These are phyloP conservation scores for Hesperia comma DNA, from an alignment of 2,888 invertebrate species.

Conservation along the genomic window DNA sequence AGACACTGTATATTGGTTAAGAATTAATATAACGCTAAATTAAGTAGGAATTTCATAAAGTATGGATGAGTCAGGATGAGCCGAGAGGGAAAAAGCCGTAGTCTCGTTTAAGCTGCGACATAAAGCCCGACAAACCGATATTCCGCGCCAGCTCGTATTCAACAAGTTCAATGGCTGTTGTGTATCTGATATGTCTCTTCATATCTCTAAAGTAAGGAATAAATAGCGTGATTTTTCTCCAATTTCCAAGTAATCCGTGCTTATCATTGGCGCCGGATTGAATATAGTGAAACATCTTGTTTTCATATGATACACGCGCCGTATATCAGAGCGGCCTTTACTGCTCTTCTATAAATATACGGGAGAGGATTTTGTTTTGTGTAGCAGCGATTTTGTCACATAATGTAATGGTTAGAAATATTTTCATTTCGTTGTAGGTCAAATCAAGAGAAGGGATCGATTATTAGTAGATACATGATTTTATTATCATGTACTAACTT, in stretches of 20 bases:
- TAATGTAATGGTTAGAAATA: too few species aligned
- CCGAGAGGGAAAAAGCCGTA: not conserved
- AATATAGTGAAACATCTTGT: conserved; percentile 31
- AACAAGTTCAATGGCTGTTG: conserved; percentile 10
- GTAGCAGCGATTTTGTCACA: not conserved
- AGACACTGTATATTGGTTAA: too few species aligned
- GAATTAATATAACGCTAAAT: too few species aligned
- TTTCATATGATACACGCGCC: conserved; percentile 30
- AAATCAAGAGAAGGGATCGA: too few species aligned
- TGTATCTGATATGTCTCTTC: conserved; percentile 24
- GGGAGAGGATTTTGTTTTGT: not conserved
- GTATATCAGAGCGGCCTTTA: conserved; percentile 32
- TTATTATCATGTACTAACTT: too few species aligned
- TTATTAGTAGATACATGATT: too few species aligned
- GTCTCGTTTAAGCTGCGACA: too few species aligned
- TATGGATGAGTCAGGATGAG: not conserved
- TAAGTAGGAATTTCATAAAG: not conserved
- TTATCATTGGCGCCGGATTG: conserved; percentile 31
- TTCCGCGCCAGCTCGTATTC: not conserved
- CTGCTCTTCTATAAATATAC: conserved; percentile 18
- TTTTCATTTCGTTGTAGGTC: too few species aligned
- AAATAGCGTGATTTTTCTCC: conserved; percentile 26
- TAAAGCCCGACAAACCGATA: not conserved
- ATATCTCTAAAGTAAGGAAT: conserved; percentile 29
- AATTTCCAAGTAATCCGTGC: conserved; percentile 27